Percentiles rank a stretch among this genome's conserved stretches.
Evolutionary conservation across 2,113 vertebrate species (phyloP).

Genomic region (Otocyon megalotis): DNA sequence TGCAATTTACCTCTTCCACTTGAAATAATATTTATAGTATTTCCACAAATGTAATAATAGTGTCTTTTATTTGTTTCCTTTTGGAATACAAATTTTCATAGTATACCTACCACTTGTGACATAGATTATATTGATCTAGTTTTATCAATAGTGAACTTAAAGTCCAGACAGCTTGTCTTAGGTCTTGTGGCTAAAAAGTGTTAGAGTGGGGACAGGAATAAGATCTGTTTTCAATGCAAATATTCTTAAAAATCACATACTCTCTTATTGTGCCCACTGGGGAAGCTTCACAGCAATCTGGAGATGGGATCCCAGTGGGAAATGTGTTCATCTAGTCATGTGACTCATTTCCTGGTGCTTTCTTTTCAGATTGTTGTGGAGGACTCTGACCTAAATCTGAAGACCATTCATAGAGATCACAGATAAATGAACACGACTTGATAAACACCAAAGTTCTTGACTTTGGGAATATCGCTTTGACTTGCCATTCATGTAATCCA

Average conservation of each 20-base stretch:
- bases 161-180: not conserved
- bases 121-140: not conserved
- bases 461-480: not conserved
- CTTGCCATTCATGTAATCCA: not conserved
- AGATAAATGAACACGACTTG: not conserved
- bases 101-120: not conserved
- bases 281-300: not conserved
- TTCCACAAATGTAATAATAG: not conserved
- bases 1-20: not conserved
- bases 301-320: not conserved
- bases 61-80: not conserved
- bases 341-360: not conserved
- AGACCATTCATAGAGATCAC: not conserved
- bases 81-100: not conserved
- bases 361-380: not conserved
- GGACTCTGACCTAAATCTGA: not conserved
- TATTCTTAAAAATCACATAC: not conserved
- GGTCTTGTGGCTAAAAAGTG: not conserved
- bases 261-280: not conserved
- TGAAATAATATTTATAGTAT: not conserved
- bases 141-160: slow-evolving; percentile 20
- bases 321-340: not conserved
- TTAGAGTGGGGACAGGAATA: not conserved
- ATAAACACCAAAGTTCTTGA: not conserved
- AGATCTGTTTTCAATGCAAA: not conserved